Conservation (phyloP, 37 sponge, comb jelly and placozoan species). For the Geodia barretti region DNA sequence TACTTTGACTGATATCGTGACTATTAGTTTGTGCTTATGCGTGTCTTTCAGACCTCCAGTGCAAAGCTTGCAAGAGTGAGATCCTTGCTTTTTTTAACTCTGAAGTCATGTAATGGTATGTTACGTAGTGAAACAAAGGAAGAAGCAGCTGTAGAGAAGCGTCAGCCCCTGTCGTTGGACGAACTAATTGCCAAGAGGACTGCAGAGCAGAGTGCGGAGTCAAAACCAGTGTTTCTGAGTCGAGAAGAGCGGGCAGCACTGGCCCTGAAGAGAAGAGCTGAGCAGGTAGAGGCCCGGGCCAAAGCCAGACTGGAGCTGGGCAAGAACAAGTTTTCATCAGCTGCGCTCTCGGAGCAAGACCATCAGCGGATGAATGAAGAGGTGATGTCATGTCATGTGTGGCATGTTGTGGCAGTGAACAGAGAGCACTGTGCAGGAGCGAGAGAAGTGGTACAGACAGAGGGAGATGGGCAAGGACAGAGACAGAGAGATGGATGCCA, state of each 20-base stretch:
- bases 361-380: not conserved
- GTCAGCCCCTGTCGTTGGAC: conserved; percentile 93
- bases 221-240: conserved; percentile 91
- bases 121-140: too few species aligned
- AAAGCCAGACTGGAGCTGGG: conserved; percentile 47
- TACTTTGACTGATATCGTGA: too few species aligned
- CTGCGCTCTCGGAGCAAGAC: not conserved
- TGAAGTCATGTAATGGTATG: too few species aligned
- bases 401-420: too few species aligned
- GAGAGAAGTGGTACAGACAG: conserved; percentile 43
- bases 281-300: conserved; percentile 65
- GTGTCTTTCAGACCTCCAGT: too few species aligned
- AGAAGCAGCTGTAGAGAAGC: conserved; percentile 1
- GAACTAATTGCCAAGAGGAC: conserved; percentile 87
- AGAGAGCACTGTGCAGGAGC: conserved; percentile 31
- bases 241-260: conserved; percentile 84
- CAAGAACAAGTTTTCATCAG: not conserved
- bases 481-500: conserved; percentile 81
- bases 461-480: conserved; percentile 78
- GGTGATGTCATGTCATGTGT: not conserved
- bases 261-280: conserved; percentile 85
- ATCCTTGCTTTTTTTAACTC: too few species aligned
- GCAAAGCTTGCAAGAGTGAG: too few species aligned
- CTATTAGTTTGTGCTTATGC: too few species aligned
- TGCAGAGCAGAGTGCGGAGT: conserved; percentile 67